Conservation (phyloP, 92 coral and sea anemone genomes). For the Actinernus sp. region DNA sequence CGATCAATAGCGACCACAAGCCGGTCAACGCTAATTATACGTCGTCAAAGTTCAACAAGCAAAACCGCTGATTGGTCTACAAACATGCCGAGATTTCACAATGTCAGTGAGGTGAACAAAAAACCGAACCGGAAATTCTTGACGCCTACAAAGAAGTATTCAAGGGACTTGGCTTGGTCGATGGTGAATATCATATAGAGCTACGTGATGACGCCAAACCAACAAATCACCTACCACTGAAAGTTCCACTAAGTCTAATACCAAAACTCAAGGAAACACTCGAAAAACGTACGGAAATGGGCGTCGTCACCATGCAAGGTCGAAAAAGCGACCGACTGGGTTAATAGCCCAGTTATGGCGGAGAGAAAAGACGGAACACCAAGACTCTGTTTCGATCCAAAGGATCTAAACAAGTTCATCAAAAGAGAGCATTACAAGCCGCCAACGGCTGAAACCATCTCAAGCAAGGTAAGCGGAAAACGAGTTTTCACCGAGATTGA, state of each 20-base stretch:
- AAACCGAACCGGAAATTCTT: too few relatives aligned
- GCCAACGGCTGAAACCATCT: conserved; percentile 53
- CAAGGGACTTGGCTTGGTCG: conserved; percentile 43
- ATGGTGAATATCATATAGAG: conserved; percentile 56
- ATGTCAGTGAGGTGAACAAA: too few relatives aligned
- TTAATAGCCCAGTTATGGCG: conserved; percentile 54
- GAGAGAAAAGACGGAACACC: conserved; percentile 50
- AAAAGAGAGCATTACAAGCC: conserved; percentile 52
- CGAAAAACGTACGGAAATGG: conserved; percentile 25
- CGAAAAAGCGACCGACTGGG: too few relatives aligned
- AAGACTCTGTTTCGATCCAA: too few relatives aligned
- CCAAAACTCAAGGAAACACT: too few relatives aligned
- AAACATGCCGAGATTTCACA: too few relatives aligned
- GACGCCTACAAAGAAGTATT: too few relatives aligned
- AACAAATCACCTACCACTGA: conserved; percentile 41
- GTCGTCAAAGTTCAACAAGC: too few relatives aligned
- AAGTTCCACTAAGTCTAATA: conserved; percentile 38
- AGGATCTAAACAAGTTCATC: conserved; percentile 42
- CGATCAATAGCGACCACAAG: too few relatives aligned
- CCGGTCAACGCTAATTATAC: too few relatives aligned
- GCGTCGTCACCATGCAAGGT: conserved; percentile 38
- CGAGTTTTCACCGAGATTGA: conserved; percentile 40
- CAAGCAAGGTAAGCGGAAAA: conserved; percentile 33
- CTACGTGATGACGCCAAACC: conserved; percentile 36
- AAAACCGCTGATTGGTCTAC: too few relatives aligned